These are phyloP conservation scores for Rachycentron canadum DNA, from an alignment of 2,797 vertebrate species.

Conservation along the genomic window DNA sequence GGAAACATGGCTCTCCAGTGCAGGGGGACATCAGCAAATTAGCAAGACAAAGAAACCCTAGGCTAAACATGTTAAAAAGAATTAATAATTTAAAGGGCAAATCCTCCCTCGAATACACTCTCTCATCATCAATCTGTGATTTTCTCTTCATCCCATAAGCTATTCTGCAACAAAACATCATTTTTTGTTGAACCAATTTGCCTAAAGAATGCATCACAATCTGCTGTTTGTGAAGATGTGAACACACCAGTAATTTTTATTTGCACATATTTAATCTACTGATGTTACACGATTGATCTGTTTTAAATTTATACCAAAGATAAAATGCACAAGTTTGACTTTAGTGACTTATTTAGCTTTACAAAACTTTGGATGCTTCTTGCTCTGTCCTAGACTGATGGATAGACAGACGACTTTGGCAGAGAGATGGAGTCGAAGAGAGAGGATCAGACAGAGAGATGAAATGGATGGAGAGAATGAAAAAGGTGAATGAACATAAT, in stretches of 20 bases:
- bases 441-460: constrained; percentile 4
- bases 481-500: constrained; percentile 37
- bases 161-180: neutral
- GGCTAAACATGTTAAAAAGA: constrained; percentile 61
- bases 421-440: neutral
- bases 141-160: constrained; percentile 1
- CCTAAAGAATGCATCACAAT: neutral
- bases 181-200: neutral
- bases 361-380: neutral
- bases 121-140: constrained; percentile 37
- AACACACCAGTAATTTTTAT: neutral
- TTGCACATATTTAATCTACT: too few relatives aligned
- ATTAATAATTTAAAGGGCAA: constrained; percentile 66
- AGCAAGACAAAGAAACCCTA: constrained; percentile 75
- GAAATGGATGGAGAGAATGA: constrained; percentile 18
- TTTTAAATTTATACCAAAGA: too few relatives aligned
- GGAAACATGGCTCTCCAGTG: constrained; percentile 34
- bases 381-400: neutral
- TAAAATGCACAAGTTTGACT: too few relatives aligned
- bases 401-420: neutral
- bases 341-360: neutral
- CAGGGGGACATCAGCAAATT: constrained; percentile 63
- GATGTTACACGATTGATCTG: too few relatives aligned
- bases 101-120: constrained; percentile 16
- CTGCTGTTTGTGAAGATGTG: neutral